A percentile compares a stretch with the other conserved stretches of the same genome.
Evolutionary conservation across 2,888 invertebrate genomes (phyloP).

Genomic region (Parnassius mnemosyne): DNA sequence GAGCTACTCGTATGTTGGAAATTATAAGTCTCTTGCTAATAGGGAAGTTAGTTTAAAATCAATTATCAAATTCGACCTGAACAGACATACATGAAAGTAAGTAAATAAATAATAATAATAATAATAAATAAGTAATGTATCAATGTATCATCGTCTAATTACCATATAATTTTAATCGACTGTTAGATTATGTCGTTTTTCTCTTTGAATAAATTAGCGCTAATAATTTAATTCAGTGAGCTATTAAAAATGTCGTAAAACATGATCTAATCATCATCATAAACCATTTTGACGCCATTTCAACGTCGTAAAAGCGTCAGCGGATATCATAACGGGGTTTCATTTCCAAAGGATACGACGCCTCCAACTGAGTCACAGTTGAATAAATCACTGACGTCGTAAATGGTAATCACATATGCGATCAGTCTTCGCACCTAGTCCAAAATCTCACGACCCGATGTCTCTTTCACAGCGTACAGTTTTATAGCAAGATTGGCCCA

Average conservation of each 20-base stretch:
- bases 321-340: constrained; percentile 25
- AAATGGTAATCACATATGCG: constrained; percentile 59
- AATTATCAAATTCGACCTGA: too few species aligned
- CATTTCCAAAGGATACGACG: constrained; percentile 27
- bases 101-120: too few species aligned
- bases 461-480: constrained; percentile 65
- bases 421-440: constrained; percentile 67
- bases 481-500: constrained; percentile 50
- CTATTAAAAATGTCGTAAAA: constrained; percentile 21
- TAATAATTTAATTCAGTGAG: constrained; percentile 13
- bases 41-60: too few species aligned
- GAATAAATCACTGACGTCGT: constrained; percentile 54
- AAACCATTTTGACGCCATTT: constrained; percentile 24
- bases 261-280: constrained; percentile 18
- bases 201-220: constrained; percentile 16
- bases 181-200: background rate
- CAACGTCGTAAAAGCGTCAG: constrained; percentile 26
- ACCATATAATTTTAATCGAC: too few species aligned
- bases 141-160: too few species aligned
- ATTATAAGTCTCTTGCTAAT: too few species aligned
- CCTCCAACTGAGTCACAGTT: constrained; percentile 32
- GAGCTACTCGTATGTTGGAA: too few species aligned
- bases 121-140: too few species aligned
- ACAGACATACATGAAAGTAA: too few species aligned
- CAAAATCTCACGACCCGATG: constrained; percentile 57